A percentile compares a stretch with the other conserved stretches of the same genome.
Conservation (phyloP, 64 coral and sea anemone genomes). For the Stichodactyla helianthus region DNA sequence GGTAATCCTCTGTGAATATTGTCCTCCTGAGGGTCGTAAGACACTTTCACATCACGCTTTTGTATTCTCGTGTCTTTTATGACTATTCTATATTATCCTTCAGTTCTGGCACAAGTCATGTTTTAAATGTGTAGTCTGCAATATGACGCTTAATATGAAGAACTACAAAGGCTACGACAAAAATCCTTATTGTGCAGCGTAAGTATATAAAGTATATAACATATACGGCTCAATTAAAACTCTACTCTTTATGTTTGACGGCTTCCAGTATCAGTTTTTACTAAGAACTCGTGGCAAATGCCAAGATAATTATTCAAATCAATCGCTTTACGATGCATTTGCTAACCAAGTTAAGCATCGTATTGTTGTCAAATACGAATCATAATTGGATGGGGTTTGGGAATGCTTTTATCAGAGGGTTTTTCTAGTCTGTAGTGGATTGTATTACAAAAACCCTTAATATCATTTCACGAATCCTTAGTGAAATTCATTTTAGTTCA, state of each 20-base stretch:
- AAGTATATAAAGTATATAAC: slow-evolving; percentile 35
- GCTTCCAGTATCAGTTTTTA: not conserved
- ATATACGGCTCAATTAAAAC: not conserved
- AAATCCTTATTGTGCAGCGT: slow-evolving; percentile 75
- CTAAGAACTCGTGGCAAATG: not conserved
- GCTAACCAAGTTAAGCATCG: not conserved
- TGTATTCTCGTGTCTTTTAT: too few species aligned
- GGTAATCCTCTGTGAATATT: slow-evolving; percentile 17
- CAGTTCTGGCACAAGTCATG: slow-evolving; percentile 93
- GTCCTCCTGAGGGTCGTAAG: not conserved
- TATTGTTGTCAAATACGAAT: not conserved
- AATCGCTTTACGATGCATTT: not conserved
- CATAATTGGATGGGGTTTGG: not conserved
- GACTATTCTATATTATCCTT: slow-evolving; percentile 17
- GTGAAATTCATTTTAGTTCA: not conserved
- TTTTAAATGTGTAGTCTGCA: slow-evolving; percentile 80
- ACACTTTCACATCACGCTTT: too few species aligned
- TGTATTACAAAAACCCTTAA: not conserved
- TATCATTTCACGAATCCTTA: not conserved
- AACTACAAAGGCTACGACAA: slow-evolving; percentile 96
- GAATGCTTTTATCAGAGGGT: not conserved
- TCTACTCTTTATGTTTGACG: not conserved
- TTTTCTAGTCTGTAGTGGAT: not conserved
- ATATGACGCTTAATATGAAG: slow-evolving; percentile 93
- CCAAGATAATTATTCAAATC: not conserved